Conservation (phyloP, 2,113 vertebrate genomes). For the Elaphurus davidianus region DNA sequence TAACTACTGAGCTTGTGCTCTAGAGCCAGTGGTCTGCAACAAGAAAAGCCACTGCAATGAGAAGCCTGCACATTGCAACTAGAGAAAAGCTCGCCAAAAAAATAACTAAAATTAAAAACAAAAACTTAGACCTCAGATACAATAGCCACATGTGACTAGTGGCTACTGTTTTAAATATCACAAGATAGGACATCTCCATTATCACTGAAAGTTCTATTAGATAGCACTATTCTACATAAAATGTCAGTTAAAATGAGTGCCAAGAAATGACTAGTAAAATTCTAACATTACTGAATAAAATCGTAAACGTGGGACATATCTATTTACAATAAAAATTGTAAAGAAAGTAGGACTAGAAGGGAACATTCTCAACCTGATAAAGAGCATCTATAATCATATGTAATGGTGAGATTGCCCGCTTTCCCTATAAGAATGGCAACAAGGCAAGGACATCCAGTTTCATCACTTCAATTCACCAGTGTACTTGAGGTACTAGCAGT, state of each 20-base stretch:
- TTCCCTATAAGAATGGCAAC: neutral
- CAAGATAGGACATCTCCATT: neutral
- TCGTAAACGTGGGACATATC: neutral
- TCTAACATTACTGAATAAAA: constrained; percentile 3
- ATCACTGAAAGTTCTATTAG: neutral
- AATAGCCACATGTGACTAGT: neutral
- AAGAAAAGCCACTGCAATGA: neutral
- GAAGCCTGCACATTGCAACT: neutral
- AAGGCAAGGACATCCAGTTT: neutral
- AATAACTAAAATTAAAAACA: neutral
- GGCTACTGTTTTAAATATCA: neutral
- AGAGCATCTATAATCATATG: neutral
- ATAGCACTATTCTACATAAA: neutral
- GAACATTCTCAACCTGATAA: constrained; percentile 9
- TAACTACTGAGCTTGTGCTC: neutral
- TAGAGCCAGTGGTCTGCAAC: neutral
- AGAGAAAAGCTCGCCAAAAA: neutral
- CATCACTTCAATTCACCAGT: neutral
- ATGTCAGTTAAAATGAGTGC: neutral
- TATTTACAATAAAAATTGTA: neutral
- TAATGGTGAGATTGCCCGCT: neutral
- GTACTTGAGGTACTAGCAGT: neutral
- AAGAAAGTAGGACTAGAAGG: neutral
- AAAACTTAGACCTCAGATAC: neutral
- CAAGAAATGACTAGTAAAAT: constrained; percentile 11